Percentiles rank a stretch among this genome's conserved stretches.
These are phyloP conservation scores for Hypocryptadius cinnamomeus DNA, from an alignment of 2,113 vertebrate genomes.

Conservation along the genomic window DNA sequence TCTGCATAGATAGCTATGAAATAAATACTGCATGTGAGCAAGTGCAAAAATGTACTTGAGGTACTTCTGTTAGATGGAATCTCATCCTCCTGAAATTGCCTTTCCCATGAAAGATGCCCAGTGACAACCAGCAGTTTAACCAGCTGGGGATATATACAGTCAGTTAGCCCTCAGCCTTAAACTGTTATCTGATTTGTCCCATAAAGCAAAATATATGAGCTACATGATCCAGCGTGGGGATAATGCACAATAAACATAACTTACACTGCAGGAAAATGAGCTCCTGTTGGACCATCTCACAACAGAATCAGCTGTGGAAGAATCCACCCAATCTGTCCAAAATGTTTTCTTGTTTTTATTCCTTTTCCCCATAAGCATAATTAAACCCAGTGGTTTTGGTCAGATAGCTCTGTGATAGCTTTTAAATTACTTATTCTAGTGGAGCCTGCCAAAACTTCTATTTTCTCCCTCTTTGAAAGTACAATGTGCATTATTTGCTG, in stretches of 20 bases:
- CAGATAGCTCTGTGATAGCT: neutral
- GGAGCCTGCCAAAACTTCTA: neutral
- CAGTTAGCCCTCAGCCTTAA: conserved; percentile 46
- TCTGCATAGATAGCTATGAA: conserved; percentile 39
- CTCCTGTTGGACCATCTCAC: neutral
- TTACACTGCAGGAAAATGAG: conserved; percentile 20
- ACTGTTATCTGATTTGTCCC: conserved; percentile 51
- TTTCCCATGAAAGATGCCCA: conserved; percentile 55
- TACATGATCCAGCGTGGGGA: conserved; percentile 13
- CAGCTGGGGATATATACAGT: conserved; percentile 32
- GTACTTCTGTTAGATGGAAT: conserved; percentile 47
- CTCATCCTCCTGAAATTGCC: conserved; percentile 58
- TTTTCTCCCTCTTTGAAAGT: neutral
- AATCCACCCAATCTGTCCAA: neutral
- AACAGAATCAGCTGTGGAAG: neutral
- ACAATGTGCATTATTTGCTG: neutral
- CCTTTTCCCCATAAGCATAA: neutral
- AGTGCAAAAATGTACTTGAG: conserved; percentile 38
- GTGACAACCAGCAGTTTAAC: conserved; percentile 46
- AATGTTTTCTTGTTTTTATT: neutral
- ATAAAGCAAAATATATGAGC: conserved; percentile 50
- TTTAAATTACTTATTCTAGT: neutral
- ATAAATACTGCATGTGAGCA: conserved; percentile 28
- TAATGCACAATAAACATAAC: conserved; percentile 49
- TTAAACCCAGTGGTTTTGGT: neutral